A percentile compares a stretch with the other conserved stretches of the same genome.
phyloP scores from a whole-genome alignment of 2,113 vertebrate species.

The Sapajus apella region DNA sequence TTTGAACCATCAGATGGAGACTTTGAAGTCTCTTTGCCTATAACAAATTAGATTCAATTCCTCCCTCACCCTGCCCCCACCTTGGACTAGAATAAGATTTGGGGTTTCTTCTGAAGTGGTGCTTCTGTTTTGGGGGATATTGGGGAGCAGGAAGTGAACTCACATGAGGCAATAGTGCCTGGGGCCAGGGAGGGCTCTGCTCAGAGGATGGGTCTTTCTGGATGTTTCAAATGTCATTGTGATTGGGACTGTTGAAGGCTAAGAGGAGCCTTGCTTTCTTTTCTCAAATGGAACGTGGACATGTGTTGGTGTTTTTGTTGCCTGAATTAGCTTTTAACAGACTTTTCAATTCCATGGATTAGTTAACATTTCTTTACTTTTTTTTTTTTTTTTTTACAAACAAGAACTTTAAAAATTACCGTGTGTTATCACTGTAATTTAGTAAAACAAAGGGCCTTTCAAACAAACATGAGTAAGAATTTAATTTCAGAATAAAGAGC shows the following conservation, averaged over 20 bases:
- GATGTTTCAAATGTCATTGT: neutral
- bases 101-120: constrained; percentile 66
- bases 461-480: neutral
- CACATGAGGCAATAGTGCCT: rapidly evolving
- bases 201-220: rapidly evolving
- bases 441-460: neutral
- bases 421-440: neutral
- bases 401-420: neutral
- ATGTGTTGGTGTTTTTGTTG: neutral
- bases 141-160: neutral
- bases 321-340: neutral
- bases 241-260: neutral
- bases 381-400: neutral
- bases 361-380: neutral
- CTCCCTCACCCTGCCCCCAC: neutral
- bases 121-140: neutral
- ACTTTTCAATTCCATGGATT: neutral
- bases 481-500: constrained; percentile 40
- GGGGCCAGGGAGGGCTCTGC: neutral
- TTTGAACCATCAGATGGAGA: constrained; percentile 63
- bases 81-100: constrained; percentile 69
- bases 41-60: constrained; percentile 71
- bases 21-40: constrained; percentile 80
- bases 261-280: neutral
- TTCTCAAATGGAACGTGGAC: neutral